Evolutionary conservation across 2,888 invertebrate species (phyloP).

Genomic region (Bellardia bayeri): DNA sequence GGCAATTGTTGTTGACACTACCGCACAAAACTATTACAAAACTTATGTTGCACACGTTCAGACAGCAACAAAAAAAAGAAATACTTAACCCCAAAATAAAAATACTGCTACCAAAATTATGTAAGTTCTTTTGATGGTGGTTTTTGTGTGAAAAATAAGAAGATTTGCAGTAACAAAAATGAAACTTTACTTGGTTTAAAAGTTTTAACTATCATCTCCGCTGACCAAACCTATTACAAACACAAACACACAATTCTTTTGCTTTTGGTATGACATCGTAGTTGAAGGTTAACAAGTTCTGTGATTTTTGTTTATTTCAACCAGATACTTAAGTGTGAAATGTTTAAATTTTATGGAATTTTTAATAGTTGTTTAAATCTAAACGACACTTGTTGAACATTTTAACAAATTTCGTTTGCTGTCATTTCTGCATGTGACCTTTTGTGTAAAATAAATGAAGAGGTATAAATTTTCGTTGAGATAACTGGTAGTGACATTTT

Average conservation of each 20-base stretch:
- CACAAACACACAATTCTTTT: constrained; percentile 10
- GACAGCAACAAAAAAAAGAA: constrained; percentile 17
- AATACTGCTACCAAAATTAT: constrained; percentile 30
- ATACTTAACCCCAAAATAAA: constrained; percentile 26
- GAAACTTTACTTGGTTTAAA: constrained; percentile 48
- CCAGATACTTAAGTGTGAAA: background rate
- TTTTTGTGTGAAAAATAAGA: background rate
- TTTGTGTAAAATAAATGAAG: too few relatives aligned
- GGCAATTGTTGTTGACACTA: constrained; percentile 59
- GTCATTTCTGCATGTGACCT: too few relatives aligned
- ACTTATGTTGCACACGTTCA: constrained; percentile 58
- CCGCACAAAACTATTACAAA: constrained; percentile 56
- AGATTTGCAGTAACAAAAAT: background rate
- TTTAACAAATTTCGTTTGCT: too few relatives aligned
- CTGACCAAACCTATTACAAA: constrained; percentile 43
- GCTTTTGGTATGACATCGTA: constrained; percentile 21
- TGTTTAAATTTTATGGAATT: too few relatives aligned
- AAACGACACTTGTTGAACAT: too few relatives aligned
- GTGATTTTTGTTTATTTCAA: background rate
- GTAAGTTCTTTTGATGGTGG: constrained; percentile 43
- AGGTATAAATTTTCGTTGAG: too few relatives aligned
- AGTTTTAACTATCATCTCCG: constrained; percentile 53
- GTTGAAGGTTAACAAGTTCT: constrained; percentile 46
- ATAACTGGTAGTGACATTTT: too few relatives aligned
- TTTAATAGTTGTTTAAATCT: too few relatives aligned